Evolutionary conservation across 2,888 invertebrate genomes (phyloP), one percentile per base, ranked within the genome.

Genomic region (Auanema sp.): DNA sequence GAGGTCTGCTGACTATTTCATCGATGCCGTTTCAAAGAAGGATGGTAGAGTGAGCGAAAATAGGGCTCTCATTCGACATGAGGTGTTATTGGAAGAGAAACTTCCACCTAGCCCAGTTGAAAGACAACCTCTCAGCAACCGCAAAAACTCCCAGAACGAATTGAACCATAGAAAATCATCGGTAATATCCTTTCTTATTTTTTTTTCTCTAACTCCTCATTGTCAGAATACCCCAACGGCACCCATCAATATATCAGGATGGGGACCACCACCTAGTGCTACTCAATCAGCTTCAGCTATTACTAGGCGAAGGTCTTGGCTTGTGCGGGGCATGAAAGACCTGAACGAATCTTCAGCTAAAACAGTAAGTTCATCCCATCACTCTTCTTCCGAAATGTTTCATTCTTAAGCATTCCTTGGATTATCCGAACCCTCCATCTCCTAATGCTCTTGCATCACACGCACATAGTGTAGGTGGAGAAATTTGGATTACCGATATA

Each of bases 1-100:
- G 10, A 76, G 70, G 56, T 78, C 78, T 8, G 69, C 71, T 18
- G 78, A 77, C 58, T 72, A 65, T 14, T 66, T 64, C 51, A 58
- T 59, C 43, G 16, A 3, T 11, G 50, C 52, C 57, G 43, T 41
- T 54, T 1, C 59, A 55, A 23, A n/a, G 25, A 14, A 56, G 62
- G 24, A 25, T 53, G 24, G 40, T 47, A 33, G 58, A 65, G 41
- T 50, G 56, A n/a, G 47, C 54, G 16, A 43, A 12, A 47, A 41
- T 4, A 2, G 53, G 67, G 12, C 47, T 5, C 4, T 10, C 21
- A 18, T 18, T 5, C 16, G 10, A 10, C 16, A 5, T 18, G 47
- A 18, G 16, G 21, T 47, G 3, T 18, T 47, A 10, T 5, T 18
- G 47, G 47, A 47, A 21, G 47, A 21, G 10, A 47, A 47, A 47